A percentile compares a stretch with the other conserved stretches of the same genome.
Evolutionary conservation across 2,113 vertebrate genomes (phyloP).

Genomic region (Catharus bicknelli): DNA sequence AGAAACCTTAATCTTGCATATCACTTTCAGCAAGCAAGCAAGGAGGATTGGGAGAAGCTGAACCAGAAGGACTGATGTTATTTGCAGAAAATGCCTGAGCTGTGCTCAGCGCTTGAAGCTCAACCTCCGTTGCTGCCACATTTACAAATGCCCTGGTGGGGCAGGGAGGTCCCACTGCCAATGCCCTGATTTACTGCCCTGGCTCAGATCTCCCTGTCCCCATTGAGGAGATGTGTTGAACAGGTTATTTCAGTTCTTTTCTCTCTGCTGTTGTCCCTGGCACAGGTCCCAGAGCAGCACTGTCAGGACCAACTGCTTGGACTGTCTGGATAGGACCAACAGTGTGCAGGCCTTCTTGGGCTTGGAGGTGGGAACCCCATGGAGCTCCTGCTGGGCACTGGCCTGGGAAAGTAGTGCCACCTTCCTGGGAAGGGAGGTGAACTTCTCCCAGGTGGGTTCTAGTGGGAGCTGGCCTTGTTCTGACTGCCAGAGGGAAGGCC

Average conservation of each 20-base stretch:
- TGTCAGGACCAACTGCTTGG: conserved; percentile 94
- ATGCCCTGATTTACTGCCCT: neutral
- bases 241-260: conserved; percentile 8
- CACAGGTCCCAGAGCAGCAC: too few species aligned
- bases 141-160: neutral
- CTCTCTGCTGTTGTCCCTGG: too few species aligned
- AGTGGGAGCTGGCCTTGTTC: neutral
- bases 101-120: neutral
- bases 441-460: neutral
- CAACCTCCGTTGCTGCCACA: neutral
- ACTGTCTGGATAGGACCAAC: conserved; percentile 97
- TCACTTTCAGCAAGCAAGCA: neutral
- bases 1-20: neutral
- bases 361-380: conserved; percentile 84
- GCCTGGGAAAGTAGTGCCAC: neutral
- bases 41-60: neutral
- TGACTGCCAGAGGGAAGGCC: neutral
- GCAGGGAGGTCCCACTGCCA: neutral
- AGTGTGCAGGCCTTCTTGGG: conserved; percentile 95
- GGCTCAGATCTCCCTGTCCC: conserved; percentile 5
- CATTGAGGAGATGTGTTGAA: neutral
- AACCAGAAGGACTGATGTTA: neutral
- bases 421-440: neutral
- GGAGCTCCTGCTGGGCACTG: neutral
- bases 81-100: neutral